These are phyloP conservation scores for Hystrix brachyura DNA, from an alignment of 2,113 vertebrate genomes.

Conservation along the genomic window DNA sequence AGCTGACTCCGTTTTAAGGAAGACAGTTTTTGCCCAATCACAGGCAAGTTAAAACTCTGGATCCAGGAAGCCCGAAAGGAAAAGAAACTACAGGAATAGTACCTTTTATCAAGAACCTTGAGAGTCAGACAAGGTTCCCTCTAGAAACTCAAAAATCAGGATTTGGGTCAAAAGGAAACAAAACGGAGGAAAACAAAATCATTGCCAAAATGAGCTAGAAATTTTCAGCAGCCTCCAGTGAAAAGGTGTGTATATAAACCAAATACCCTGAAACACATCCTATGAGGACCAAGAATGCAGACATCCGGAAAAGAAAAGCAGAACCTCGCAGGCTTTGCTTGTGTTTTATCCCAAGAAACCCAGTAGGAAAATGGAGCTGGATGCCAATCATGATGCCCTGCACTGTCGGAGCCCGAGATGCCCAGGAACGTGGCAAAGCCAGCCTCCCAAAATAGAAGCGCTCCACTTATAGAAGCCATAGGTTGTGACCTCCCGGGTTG, in stretches of 20 bases:
- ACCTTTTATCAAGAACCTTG: background rate
- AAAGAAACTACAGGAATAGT: constrained; percentile 18
- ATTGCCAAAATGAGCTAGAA: background rate
- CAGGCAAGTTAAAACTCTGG: background rate
- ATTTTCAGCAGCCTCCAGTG: background rate
- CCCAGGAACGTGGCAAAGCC: background rate
- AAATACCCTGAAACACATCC: background rate
- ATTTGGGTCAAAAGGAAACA: background rate
- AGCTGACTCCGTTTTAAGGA: background rate
- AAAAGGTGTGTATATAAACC: background rate
- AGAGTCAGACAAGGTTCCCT: background rate
- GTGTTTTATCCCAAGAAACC: background rate
- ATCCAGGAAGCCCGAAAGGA: background rate
- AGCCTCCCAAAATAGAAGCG: constrained; percentile 63
- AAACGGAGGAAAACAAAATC: background rate
- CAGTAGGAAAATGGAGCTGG: background rate
- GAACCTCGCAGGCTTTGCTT: background rate
- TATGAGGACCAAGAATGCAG: background rate
- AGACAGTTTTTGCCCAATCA: background rate
- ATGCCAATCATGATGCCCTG: background rate
- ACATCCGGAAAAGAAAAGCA: background rate
- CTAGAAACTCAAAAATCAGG: background rate
- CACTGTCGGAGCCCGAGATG: constrained; percentile 1
- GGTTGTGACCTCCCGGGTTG: constrained; percentile 71
- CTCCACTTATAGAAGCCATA: constrained; percentile 58